phyloP scores from a whole-genome alignment of 2,113 vertebrate genomes.

The Taxidea taxus region DNA sequence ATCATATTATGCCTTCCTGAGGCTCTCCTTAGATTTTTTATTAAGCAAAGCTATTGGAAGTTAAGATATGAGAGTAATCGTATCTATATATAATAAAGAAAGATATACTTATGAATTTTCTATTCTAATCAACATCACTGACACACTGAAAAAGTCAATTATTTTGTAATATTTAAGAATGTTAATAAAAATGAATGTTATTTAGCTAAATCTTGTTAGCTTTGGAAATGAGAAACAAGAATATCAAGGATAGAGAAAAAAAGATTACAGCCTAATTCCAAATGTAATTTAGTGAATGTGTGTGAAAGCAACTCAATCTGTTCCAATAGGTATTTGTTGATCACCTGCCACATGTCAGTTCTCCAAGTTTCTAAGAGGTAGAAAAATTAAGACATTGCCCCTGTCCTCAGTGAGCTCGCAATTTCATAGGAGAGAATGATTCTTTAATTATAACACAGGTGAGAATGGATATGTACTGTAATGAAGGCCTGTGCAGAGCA shows the following conservation, averaged over 20 bases:
- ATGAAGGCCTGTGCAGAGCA: neutral
- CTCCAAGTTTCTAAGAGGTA: neutral
- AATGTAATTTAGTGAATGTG: slow-evolving; percentile 35
- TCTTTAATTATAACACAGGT: neutral
- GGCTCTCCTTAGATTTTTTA: slow-evolving; percentile 78
- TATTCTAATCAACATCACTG: slow-evolving; percentile 32
- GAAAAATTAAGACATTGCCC: neutral
- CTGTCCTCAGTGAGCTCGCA: neutral
- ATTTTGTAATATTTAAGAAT: slow-evolving; percentile 73
- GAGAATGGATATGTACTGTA: neutral
- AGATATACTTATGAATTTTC: slow-evolving; percentile 66
- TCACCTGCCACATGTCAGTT: neutral
- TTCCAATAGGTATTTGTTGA: neutral
- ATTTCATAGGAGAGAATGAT: neutral
- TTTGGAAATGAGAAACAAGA: slow-evolving; percentile 56
- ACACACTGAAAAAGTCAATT: slow-evolving; percentile 68
- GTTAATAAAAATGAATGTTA: slow-evolving; percentile 70
- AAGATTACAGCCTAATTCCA: slow-evolving; percentile 44
- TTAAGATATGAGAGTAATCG: slow-evolving; percentile 67
- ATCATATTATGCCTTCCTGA: slow-evolving; percentile 77
- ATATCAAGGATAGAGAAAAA: neutral
- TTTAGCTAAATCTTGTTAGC: slow-evolving; percentile 66
- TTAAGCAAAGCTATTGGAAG: slow-evolving; percentile 78
- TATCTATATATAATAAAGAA: slow-evolving; percentile 76
- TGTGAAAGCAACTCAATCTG: neutral